Evolutionary conservation across 1,140 invertebrate genomes (phyloP), one percentile per base, ranked within the genome.

Genomic region (Gonioctena quinquepunctata): DNA sequence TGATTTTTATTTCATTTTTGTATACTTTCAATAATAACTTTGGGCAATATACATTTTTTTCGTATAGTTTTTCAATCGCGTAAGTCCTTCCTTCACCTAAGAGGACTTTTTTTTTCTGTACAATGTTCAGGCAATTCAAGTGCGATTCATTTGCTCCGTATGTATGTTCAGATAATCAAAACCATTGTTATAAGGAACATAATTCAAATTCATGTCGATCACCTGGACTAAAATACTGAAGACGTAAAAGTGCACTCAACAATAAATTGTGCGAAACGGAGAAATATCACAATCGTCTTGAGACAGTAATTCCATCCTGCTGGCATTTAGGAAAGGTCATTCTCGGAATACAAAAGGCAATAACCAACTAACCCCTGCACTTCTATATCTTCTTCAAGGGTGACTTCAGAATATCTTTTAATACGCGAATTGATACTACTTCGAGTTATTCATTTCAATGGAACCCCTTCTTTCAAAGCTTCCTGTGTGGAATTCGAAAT

Each of bases 261-360:
- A 42, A 49, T 66, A 66, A 52, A 56, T 56, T 56, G 52, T 21
- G n/a, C 52, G 21, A 56, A 56, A 56, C 52, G 52, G 52, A 42
- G 33, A 42, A n/a, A 42, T 3, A 56, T 56, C 19, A 8, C 52
- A 56, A 56, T 56, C 52, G 52, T 56, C 52, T 56, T 56, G 18
- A 56, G 52, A 56, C 52, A 21, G 52, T 23, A 56, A 56, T 19
- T 56, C 21, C 16, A 42, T 42, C 33, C 52, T 73, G 76, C 52
- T 73, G 76, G 70, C 76, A 77, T 77, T 77, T 76, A 54, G 57
- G 42, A 76, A 77, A 77, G 76, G 76, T 77, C 76, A 77, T 66
- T 71, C 48, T 62, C 54, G 62, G 56, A 72, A 70, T 76, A 71
- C 71, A 69, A 72, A 72, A 76, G 76, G 75, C 76, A 74, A 65